Conservation (phyloP, 1,140 invertebrate genomes). For the Drosophila prosaltans region DNA sequence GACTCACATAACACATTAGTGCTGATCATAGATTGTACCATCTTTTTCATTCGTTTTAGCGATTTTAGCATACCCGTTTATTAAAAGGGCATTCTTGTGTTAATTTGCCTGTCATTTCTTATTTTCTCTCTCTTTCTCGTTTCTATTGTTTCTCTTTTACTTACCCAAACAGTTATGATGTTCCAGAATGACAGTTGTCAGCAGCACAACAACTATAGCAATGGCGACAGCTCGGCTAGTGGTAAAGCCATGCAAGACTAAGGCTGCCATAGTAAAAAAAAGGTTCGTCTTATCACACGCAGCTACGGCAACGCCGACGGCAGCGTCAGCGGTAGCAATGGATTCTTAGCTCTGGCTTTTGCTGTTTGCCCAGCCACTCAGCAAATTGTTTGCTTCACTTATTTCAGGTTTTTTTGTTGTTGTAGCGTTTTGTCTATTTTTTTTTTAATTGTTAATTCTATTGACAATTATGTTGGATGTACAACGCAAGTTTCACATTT, state of each 20-base stretch:
- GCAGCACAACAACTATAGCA: constrained; percentile 10
- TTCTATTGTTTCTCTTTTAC: constrained; percentile 28
- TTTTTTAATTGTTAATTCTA: constrained; percentile 55
- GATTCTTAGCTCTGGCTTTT: constrained; percentile 21
- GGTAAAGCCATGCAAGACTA: constrained; percentile 36
- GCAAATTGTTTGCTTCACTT: constrained; percentile 51
- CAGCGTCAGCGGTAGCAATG: neutral
- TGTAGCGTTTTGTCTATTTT: constrained; percentile 15
- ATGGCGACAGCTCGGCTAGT: constrained; percentile 45
- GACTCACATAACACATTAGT: no score
- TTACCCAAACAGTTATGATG: constrained; percentile 58
- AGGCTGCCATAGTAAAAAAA: constrained; percentile 26
- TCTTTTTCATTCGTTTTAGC: neutral
- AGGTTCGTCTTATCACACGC: constrained; percentile 35
- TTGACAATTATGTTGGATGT: constrained; percentile 52
- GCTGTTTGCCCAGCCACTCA: constrained; percentile 43
- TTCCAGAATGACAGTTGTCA: constrained; percentile 40
- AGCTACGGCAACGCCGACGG: neutral
- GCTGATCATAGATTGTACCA: no score
- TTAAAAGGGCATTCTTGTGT: neutral
- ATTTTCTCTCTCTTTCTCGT: neutral
- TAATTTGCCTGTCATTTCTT: neutral
- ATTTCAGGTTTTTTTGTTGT: constrained; percentile 13
- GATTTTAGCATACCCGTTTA: neutral
- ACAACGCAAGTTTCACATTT: constrained; percentile 62